These are phyloP conservation scores for Cyrtodaria siliqua DNA, from an alignment of 2,888 invertebrate species.

Conservation along the genomic window DNA sequence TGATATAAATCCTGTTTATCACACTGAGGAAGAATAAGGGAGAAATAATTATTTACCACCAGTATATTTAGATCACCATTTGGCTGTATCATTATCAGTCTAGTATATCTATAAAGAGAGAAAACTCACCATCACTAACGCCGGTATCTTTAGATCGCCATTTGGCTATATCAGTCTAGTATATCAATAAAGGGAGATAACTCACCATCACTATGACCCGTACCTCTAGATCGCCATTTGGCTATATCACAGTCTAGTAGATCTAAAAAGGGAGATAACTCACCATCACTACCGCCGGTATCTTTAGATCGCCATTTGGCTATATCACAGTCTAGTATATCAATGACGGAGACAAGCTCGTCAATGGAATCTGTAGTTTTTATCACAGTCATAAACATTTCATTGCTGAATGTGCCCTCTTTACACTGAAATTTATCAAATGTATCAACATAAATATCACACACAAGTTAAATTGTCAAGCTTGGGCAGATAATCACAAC, in stretches of 20 bases:
- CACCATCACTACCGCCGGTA: constrained; percentile 92
- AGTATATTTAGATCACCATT: too few species aligned
- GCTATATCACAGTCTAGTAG: constrained; percentile 93
- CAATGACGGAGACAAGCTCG: constrained; percentile 92
- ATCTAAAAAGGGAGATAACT: constrained; percentile 88
- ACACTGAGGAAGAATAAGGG: too few species aligned
- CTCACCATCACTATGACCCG: constrained; percentile 95
- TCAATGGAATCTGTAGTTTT: constrained; percentile 92
- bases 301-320: constrained; percentile 91
- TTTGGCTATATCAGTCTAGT: constrained; percentile 92
- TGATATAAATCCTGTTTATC: too few species aligned
- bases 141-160: constrained; percentile 93
- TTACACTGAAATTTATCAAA: constrained; percentile 89
- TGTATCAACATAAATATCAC: neutral
- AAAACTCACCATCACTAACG: constrained; percentile 91
- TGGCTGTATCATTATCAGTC: too few species aligned
- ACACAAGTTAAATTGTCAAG: too few species aligned
- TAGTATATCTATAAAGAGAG: too few species aligned
- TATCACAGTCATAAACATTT: constrained; percentile 94
- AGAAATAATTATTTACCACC: too few species aligned
- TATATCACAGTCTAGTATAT: constrained; percentile 93
- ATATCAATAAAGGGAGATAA: constrained; percentile 92
- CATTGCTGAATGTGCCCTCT: constrained; percentile 92
- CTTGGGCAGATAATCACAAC: too few species aligned
- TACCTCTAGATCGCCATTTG: constrained; percentile 91